Percentiles rank a stretch among this genome's conserved stretches.
These are phyloP conservation scores for Pyrrhia umbra DNA, from an alignment of 2,888 invertebrate genomes.

Conservation along the genomic window DNA sequence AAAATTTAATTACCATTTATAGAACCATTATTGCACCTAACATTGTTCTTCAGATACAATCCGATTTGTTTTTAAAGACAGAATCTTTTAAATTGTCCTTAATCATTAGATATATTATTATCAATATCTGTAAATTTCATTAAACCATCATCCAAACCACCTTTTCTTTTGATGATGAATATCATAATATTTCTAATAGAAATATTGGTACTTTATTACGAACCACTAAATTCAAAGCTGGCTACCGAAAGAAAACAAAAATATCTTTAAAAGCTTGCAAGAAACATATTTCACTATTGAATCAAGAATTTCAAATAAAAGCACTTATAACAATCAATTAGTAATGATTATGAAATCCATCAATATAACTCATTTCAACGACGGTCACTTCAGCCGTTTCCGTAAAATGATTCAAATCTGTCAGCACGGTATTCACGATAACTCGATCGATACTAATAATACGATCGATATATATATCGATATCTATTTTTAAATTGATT, in stretches of 20 bases:
- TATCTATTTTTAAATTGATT: conserved; percentile 56
- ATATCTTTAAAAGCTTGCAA: neutral
- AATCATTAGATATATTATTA: neutral
- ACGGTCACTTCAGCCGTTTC: conserved; percentile 32
- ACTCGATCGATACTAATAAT: conserved; percentile 29
- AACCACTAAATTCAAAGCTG: neutral
- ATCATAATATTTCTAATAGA: too few relatives aligned
- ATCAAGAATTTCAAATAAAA: conserved; percentile 9
- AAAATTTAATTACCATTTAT: too few relatives aligned
- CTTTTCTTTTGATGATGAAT: too few relatives aligned
- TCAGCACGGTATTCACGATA: conserved; percentile 33
- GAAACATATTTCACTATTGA: neutral
- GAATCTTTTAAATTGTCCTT: too few relatives aligned
- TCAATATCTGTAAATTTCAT: neutral
- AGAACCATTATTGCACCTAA: too few relatives aligned
- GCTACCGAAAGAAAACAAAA: neutral
- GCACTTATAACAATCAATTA: conserved; percentile 18
- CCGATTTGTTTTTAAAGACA: too few relatives aligned
- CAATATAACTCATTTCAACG: conserved; percentile 34
- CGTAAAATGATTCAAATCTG: conserved; percentile 35
- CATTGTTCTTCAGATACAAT: too few relatives aligned
- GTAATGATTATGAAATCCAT: conserved; percentile 18
- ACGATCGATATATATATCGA: conserved; percentile 36
- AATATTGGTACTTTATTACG: neutral
- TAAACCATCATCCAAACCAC: neutral